Conservation (phyloP, 2,888 invertebrate species). For the Urechis unicinctus region DNA sequence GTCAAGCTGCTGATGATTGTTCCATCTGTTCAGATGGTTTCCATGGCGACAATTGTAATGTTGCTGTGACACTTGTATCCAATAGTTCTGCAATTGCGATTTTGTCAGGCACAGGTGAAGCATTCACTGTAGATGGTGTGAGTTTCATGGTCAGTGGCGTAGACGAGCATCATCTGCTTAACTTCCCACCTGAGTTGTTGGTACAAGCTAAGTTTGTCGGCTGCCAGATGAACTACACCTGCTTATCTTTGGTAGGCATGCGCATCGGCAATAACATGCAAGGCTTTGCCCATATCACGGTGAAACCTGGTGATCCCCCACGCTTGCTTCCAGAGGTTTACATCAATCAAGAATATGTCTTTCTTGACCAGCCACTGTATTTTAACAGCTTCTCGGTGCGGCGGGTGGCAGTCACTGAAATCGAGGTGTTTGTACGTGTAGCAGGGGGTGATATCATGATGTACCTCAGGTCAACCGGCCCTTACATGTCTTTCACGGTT, state of each 20-base stretch:
- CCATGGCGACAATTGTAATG: constrained; percentile 26
- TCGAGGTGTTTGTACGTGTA: constrained; percentile 17
- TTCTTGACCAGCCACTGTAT: constrained; percentile 23
- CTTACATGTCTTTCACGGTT: constrained; percentile 20
- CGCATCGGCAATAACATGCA: constrained; percentile 22
- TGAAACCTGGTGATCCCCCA: not conserved
- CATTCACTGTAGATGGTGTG: constrained; percentile 25
- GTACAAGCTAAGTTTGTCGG: constrained; percentile 27
- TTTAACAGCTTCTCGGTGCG: constrained; percentile 23
- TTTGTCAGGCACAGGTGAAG: constrained; percentile 21
- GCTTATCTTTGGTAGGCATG: constrained; percentile 23
- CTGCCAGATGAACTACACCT: constrained; percentile 28
- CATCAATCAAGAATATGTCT: not conserved
- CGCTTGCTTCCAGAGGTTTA: not conserved
- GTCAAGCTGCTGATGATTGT: constrained; percentile 21
- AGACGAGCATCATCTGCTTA: constrained; percentile 24
- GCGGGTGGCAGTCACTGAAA: constrained; percentile 16
- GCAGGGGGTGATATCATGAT: constrained; percentile 18
- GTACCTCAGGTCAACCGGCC: constrained; percentile 17
- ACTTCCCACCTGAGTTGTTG: constrained; percentile 19
- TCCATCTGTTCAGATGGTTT: constrained; percentile 25
- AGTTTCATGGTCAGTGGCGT: constrained; percentile 18
- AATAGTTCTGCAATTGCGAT: constrained; percentile 7
- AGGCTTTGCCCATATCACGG: constrained; percentile 20
- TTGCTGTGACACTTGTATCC: too few species aligned